Conservation (phyloP, 2,888 invertebrate genomes). For the Phortica magna region DNA sequence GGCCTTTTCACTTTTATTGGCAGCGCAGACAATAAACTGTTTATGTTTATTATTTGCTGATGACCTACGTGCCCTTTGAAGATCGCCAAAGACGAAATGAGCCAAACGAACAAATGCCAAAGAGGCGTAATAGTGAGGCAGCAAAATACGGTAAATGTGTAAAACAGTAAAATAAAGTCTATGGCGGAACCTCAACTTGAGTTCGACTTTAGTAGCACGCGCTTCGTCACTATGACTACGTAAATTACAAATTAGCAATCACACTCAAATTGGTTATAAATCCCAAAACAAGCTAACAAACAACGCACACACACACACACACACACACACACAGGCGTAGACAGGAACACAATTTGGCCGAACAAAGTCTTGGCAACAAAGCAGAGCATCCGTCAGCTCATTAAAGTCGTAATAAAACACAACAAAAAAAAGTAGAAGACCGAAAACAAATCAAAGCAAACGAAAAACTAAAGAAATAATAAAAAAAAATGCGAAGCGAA, state of each 20-base stretch:
- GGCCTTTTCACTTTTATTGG: slow-evolving; percentile 66
- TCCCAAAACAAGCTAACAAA: slow-evolving; percentile 43
- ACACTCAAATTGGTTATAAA: slow-evolving; percentile 69
- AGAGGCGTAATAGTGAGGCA: slow-evolving; percentile 24
- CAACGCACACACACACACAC: slow-evolving; percentile 2
- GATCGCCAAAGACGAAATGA: slow-evolving; percentile 40
- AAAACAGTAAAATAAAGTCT: slow-evolving; percentile 52
- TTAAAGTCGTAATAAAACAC: slow-evolving; percentile 68
- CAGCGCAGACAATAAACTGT: slow-evolving; percentile 69
- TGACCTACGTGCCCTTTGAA: slow-evolving; percentile 69
- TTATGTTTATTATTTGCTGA: slow-evolving; percentile 74
- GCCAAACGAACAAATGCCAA: slow-evolving; percentile 15
- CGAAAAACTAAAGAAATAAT: slow-evolving; percentile 11
- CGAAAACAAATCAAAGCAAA: slow-evolving; percentile 68
- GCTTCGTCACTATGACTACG: slow-evolving; percentile 51
- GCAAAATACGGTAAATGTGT: slow-evolving; percentile 47
- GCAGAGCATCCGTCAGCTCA: slow-evolving; percentile 61
- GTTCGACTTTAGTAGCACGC: background rate
- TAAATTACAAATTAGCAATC: slow-evolving; percentile 74
- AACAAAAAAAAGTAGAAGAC: slow-evolving; percentile 32
- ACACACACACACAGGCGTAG: background rate
- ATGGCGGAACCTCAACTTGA: background rate
- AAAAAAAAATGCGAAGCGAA: slow-evolving; percentile 19
- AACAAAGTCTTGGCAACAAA: slow-evolving; percentile 67
- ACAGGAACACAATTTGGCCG: slow-evolving; percentile 11